Base-by-base conservation (phyloP, 2,888 invertebrate genomes). In the Drosophila mercatorum region DNA sequence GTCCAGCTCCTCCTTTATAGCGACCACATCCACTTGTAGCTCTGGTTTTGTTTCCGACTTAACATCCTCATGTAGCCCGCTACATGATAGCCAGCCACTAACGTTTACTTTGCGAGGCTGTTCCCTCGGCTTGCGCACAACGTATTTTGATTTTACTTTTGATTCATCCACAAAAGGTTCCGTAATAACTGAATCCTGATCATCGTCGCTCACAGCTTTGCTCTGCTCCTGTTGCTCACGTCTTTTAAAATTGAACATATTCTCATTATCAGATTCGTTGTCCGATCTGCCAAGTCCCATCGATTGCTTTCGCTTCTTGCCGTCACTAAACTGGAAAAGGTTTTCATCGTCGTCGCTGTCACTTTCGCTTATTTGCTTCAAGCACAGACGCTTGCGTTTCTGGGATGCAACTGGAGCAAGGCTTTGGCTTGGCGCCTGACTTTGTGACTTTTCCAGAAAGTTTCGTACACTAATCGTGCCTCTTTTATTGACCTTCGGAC, bases 61-160 rank as follows among this genome's bases (percentile, higher is more conserved):
- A 43, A 83, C 75, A 52, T 86, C 78, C 14, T 74, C 79, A 22
- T 85, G 75, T 58, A 78, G 76, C 68, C 83, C 71, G 65, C 88
- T 84, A 64, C 88, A 82, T 7, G 90, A 90, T n/a, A 93, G 70
- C 93, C 93, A 93, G 17, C 87, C 88, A 14, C 79, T 80, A 2
- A 83, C 66, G 14, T 83, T 72, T 36, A 91, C 63, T 64, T 84
- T 90, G 7, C 70, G 63, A 7, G 86, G 79, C 31, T 78, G 57
- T 17, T 75, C 62, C 69, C 81, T 91, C 1, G 88, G 83, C 57
- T 78, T 85, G 1, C 64, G 75, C 12, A 78, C 68, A n/a, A 87
- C 36, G 44, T 89, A 87, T 22, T 68, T 76, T 1, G 76, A 71
- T 52, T 74, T 75, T 5, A 6, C n/a, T 53, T 78, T 61, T 2